Conservation (phyloP, 2,113 vertebrate genomes). For the Leucosticte australis region DNA sequence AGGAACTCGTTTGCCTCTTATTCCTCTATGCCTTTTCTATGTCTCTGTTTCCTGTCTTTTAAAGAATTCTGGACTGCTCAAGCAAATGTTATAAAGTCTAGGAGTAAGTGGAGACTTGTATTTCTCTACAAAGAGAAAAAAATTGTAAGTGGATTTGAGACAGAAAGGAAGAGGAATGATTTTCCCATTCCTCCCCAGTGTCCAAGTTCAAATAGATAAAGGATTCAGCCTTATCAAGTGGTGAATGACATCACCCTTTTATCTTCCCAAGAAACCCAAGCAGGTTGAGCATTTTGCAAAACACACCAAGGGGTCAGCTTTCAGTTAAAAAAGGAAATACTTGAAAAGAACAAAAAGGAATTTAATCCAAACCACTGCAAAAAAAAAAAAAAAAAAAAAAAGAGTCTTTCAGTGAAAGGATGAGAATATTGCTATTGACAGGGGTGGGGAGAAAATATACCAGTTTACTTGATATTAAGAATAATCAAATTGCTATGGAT, state of each 20-base stretch:
- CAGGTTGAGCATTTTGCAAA: conserved; percentile 2
- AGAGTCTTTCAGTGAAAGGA: neutral
- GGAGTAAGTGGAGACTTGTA: neutral
- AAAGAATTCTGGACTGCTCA: neutral
- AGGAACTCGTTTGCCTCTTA: neutral
- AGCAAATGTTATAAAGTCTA: neutral
- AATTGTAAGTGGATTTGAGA: neutral
- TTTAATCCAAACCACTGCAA: neutral
- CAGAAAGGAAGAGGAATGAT: neutral
- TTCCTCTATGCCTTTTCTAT: neutral
- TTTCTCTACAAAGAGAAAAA: neutral
- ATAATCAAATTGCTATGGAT: neutral
- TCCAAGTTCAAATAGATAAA: neutral
- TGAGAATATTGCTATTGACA: neutral
- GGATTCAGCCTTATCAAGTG: neutral
- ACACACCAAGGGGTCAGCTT: neutral
- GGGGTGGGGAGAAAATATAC: neutral
- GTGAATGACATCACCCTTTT: conserved; percentile 27
- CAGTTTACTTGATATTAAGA: neutral
- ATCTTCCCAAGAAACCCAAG: neutral
- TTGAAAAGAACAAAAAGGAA: neutral
- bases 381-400: neutral
- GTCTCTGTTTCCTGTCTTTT: neutral
- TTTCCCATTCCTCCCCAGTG: neutral
- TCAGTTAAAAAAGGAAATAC: neutral